Evolutionary conservation across 2,113 vertebrate genomes (phyloP).

Genomic region (Mormyrus lacerda): DNA sequence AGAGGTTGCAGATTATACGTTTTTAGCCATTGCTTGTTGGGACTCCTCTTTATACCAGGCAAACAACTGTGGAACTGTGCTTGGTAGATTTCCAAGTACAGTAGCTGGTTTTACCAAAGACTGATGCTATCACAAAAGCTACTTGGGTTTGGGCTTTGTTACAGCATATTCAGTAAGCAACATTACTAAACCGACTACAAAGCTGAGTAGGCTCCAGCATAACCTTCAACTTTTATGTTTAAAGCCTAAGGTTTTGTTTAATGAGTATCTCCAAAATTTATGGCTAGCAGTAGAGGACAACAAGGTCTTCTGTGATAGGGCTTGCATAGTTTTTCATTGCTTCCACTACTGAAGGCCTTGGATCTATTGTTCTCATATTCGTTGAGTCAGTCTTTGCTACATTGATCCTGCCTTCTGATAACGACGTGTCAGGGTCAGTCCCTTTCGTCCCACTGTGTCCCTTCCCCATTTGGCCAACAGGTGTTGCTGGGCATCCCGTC

Average conservation of each 20-base stretch:
- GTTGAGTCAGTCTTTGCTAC: neutral
- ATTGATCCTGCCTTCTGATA: neutral
- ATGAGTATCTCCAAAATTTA: neutral
- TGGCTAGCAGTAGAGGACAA: neutral
- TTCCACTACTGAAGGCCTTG: neutral
- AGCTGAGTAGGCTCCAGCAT: neutral
- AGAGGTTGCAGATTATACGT: neutral
- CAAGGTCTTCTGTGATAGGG: neutral
- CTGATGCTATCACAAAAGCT: neutral
- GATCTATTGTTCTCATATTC: neutral
- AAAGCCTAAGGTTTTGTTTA: neutral
- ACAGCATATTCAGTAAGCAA: neutral
- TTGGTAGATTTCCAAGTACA: neutral
- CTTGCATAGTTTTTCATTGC: neutral
- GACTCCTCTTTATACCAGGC: neutral
- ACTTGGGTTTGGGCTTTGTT: neutral
- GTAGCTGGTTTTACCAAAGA: neutral
- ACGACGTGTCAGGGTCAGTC: too few species aligned
- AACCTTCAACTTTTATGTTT: neutral
- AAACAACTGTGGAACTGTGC: neutral
- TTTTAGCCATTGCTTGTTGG: neutral
- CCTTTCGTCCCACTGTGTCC: too few species aligned
- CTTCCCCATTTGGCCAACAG: too few species aligned
- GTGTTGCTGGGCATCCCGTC: too few species aligned
- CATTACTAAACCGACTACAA: neutral